Percentiles rank a stretch among this genome's conserved stretches.
phyloP scores from a whole-genome alignment of 2,113 vertebrate species.

The Nibea coibor region DNA sequence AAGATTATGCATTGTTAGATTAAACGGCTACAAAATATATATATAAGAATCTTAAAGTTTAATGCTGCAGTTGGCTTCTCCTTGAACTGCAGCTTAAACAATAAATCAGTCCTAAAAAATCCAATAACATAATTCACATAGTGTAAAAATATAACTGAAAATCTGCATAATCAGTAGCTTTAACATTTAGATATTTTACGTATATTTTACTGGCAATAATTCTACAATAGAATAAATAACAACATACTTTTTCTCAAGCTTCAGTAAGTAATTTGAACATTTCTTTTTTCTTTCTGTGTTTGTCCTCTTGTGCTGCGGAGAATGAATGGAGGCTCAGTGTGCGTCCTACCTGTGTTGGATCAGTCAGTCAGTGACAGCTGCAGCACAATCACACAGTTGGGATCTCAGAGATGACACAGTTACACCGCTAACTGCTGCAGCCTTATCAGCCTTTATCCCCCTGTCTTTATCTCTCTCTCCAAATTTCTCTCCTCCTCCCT shows the following conservation, averaged over 20 bases:
- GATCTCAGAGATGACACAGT: constrained; percentile 49
- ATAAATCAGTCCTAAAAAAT: not conserved
- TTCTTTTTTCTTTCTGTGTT: too few relatives aligned
- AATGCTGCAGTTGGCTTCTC: too few relatives aligned
- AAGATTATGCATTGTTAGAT: not conserved
- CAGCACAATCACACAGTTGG: constrained; percentile 50
- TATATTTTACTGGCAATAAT: not conserved
- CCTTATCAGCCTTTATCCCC: constrained; percentile 72
- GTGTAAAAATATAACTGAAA: too few relatives aligned
- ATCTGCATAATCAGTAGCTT: not conserved
- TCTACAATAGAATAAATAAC: not conserved
- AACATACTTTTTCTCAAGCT: not conserved
- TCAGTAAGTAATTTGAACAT: not conserved
- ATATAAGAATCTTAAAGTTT: not conserved
- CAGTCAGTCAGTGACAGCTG: constrained; percentile 50
- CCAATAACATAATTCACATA: too few relatives aligned
- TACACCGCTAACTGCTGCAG: constrained; percentile 42
- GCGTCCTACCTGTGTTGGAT: constrained; percentile 72
- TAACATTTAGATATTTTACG: not conserved
- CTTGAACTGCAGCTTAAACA: not conserved
- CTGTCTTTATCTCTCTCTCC: constrained; percentile 73
- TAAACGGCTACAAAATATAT: not conserved
- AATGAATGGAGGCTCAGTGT: constrained; percentile 52
- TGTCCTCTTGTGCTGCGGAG: not conserved
- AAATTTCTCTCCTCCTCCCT: constrained; percentile 74